Base-by-base conservation (phyloP, 2,888 invertebrate species). In the Caradrina kadenii region DNA sequence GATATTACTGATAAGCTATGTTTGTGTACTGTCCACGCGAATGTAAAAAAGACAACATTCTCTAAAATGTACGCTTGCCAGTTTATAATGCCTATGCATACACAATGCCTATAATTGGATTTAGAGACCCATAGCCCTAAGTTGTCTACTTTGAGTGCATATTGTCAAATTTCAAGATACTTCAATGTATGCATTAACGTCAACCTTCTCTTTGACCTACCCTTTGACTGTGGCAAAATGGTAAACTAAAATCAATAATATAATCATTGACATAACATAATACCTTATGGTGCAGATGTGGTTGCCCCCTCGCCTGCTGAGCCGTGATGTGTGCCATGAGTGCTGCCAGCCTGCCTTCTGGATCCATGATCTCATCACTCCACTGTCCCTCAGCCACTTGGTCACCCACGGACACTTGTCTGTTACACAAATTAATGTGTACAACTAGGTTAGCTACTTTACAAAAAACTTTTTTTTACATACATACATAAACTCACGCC, bases 351-450 rank as follows among this genome's bases (percentile, higher is more conserved):
- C 93, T 86, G 15, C 91, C 89, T 10, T 94, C 94, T 0, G 92
- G 86, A 60, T 93, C 96, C 79, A 95, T 76, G 10, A 95, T 81
- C 75, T 95, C 94, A 61, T 96, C 95, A 4, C 87, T 89, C 95
- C 95, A 95, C 45, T 90, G 93, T 0, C 93, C 93, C 7, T 93
- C 94, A 0, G 88, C 88, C 49, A 92, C 92, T 63, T 89, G 91
- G 50, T 93, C 94, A 0, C 89, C 89, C 50, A 93, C 93, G 61
- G 93, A 86, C 31, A 94, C 89, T 86, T 93, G 93, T 73, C 94
- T 95, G 49, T 35, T 49, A 31, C 50, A 62, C 49, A 53, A 35
- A n/a, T n/a, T n/a, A n/a, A 60, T 10, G 5, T 17, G 13, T 35
- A 54, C 11, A 39, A 11, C 5, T 13, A 17, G 1, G 35, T 48